phyloP scores from a whole-genome alignment of 2,888 invertebrate species.

The Clunio marinus region DNA sequence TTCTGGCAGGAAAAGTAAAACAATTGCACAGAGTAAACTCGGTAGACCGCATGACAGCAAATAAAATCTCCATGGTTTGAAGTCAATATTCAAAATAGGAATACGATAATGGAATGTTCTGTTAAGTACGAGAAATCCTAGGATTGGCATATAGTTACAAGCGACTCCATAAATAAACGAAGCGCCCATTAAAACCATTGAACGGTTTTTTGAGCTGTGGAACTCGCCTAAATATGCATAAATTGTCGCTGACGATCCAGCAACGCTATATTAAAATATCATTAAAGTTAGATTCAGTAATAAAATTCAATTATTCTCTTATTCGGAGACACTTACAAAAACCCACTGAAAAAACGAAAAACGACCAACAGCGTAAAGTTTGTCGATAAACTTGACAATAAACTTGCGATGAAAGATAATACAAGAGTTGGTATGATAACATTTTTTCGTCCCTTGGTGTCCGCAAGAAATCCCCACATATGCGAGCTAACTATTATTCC shows the following conservation, averaged over 20 bases:
- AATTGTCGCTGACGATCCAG: conserved; percentile 54
- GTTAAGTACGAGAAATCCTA: conserved; percentile 43
- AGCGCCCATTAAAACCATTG: conserved; percentile 50
- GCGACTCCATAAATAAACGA: conserved; percentile 48
- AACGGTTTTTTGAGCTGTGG: conserved; percentile 51
- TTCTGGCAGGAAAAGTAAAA: conserved; percentile 47
- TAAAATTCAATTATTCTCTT: too few relatives aligned
- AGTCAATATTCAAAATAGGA: conserved; percentile 44
- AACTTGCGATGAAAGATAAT: conserved; percentile 51
- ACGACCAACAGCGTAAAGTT: conserved; percentile 53
- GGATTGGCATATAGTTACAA: conserved; percentile 40
- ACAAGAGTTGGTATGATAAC: conserved; percentile 53
- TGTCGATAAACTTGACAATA: conserved; percentile 53
- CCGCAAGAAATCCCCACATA: conserved; percentile 57
- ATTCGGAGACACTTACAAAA: conserved; percentile 50
- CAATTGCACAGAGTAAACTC: conserved; percentile 45
- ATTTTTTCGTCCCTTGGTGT: conserved; percentile 53
- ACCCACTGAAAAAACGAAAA: conserved; percentile 54
- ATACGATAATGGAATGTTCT: conserved; percentile 46
- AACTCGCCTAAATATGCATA: conserved; percentile 56
- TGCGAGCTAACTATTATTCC: conserved; percentile 54
- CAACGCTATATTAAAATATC: conserved; percentile 44
- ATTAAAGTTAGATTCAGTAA: background rate
- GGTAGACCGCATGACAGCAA: conserved; percentile 47
- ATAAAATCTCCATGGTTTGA: conserved; percentile 48